These are phyloP conservation scores for Melanchra persicariae DNA, from an alignment of 2,888 invertebrate species.

Conservation along the genomic window DNA sequence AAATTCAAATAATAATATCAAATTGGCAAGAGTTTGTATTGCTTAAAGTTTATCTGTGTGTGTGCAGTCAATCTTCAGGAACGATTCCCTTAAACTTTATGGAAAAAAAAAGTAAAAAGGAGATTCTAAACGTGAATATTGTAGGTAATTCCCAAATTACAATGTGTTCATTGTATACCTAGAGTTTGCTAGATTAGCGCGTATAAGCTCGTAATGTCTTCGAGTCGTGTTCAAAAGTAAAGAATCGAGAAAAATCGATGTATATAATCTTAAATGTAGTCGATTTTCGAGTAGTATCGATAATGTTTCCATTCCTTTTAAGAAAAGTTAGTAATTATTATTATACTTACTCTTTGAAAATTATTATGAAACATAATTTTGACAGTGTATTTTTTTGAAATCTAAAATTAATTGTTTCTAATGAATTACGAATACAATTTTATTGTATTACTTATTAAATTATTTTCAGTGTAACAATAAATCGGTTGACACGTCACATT, in stretches of 20 bases:
- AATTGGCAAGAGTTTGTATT: conserved; percentile 33
- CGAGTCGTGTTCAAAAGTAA: conserved; percentile 79
- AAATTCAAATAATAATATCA: conserved; percentile 17
- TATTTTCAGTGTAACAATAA: conserved; percentile 78
- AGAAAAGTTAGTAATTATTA: conserved; percentile 40
- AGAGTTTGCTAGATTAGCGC: conserved; percentile 85
- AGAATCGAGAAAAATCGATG: conserved; percentile 73
- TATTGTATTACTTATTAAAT: conserved; percentile 72
- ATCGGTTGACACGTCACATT: conserved; percentile 70
- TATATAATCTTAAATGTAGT: conserved; percentile 72
- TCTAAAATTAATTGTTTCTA: conserved; percentile 51
- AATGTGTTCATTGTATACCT: conserved; percentile 87
- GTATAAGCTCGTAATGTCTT: conserved; percentile 76
- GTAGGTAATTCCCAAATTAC: conserved; percentile 78
- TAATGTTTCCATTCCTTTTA: conserved; percentile 67
- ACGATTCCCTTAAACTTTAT: conserved; percentile 29
- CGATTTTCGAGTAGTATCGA: conserved; percentile 67
- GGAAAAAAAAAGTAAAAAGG: conserved; percentile 44
- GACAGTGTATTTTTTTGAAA: conserved; percentile 59
- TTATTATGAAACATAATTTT: conserved; percentile 51
- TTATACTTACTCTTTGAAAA: conserved; percentile 39
- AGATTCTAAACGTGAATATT: conserved; percentile 60
- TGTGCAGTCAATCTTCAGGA: conserved; percentile 43
- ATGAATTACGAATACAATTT: conserved; percentile 57
- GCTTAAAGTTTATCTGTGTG: conserved; percentile 44